Evolutionary conservation across 2,888 invertebrate species (phyloP).

Genomic region (Geotrupes spiniger): DNA sequence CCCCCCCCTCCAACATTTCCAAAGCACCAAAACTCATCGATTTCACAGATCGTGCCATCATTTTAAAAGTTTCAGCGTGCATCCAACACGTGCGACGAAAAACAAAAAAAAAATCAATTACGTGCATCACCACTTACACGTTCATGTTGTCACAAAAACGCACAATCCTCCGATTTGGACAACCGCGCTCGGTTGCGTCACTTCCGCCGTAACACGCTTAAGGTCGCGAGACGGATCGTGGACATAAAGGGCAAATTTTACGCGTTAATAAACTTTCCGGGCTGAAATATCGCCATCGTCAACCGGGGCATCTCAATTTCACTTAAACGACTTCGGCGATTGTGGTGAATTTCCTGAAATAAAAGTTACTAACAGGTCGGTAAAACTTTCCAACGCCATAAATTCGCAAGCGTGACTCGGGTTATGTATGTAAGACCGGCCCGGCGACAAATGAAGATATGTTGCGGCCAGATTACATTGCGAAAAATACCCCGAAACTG

Average conservation of each 20-base stretch:
- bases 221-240: too few relatives aligned
- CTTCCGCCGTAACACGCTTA: too few relatives aligned
- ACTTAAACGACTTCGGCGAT: constrained; percentile 20
- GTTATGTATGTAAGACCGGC: constrained; percentile 36
- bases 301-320: constrained; percentile 18
- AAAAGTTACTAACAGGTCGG: constrained; percentile 23
- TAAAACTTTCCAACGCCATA: constrained; percentile 20
- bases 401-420: constrained; percentile 26
- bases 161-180: too few relatives aligned
- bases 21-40: too few relatives aligned
- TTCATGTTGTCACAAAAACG: too few relatives aligned
- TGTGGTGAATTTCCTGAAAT: constrained; percentile 20
- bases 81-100: too few relatives aligned
- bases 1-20: too few relatives aligned
- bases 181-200: too few relatives aligned
- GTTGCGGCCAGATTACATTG: constrained; percentile 30
- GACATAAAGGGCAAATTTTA: constrained; percentile 9
- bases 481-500: constrained; percentile 36
- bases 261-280: constrained; percentile 15
- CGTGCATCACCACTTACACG: too few relatives aligned
- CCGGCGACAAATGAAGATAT: constrained; percentile 45
- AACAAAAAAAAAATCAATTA: too few relatives aligned
- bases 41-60: too few relatives aligned
- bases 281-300: constrained; percentile 18
- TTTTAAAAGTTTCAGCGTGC: too few relatives aligned